Conservation (phyloP, 1,140 invertebrate species). For the Drosophila tristis region DNA sequence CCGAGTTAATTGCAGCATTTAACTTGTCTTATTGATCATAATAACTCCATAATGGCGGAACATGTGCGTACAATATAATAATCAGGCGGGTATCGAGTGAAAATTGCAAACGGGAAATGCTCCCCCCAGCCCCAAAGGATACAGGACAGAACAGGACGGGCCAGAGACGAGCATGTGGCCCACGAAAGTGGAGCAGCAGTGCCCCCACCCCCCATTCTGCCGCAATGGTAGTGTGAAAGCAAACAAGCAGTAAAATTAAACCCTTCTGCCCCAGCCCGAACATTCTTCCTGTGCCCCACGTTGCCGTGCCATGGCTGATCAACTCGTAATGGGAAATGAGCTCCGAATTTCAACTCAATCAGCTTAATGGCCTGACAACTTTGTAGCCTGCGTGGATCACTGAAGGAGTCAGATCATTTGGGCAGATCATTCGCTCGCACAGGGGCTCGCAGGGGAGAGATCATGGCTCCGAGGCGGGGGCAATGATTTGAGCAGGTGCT, state of each 20-base stretch:
- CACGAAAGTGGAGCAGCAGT: constrained; percentile 60
- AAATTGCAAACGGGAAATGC: constrained; percentile 78
- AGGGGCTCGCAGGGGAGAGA: background rate
- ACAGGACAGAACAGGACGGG: background rate
- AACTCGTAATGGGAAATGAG: constrained; percentile 80
- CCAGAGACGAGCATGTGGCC: background rate
- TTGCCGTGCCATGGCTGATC: constrained; percentile 34
- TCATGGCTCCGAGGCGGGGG: background rate
- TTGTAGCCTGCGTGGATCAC: constrained; percentile 45
- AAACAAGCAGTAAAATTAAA: constrained; percentile 80
- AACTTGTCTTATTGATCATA: constrained; percentile 84
- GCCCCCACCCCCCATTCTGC: constrained; percentile 22
- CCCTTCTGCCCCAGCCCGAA: background rate
- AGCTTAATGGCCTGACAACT: constrained; percentile 78
- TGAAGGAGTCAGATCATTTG: constrained; percentile 11
- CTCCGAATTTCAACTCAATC: constrained; percentile 78
- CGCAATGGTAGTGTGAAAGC: constrained; percentile 77
- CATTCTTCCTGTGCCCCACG: background rate
- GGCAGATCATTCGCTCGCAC: background rate
- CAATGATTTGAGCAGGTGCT: constrained; percentile 36
- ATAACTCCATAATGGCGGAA: constrained; percentile 84
- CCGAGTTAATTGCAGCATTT: constrained; percentile 84
- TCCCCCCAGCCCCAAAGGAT: constrained; percentile 24
- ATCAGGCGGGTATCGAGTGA: constrained; percentile 74
- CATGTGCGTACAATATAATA: constrained; percentile 83